Evolutionary conservation across 2,113 vertebrate genomes (phyloP), one percentile per base, ranked within the genome.

Genomic region (Cyprinodon variegatus): DNA sequence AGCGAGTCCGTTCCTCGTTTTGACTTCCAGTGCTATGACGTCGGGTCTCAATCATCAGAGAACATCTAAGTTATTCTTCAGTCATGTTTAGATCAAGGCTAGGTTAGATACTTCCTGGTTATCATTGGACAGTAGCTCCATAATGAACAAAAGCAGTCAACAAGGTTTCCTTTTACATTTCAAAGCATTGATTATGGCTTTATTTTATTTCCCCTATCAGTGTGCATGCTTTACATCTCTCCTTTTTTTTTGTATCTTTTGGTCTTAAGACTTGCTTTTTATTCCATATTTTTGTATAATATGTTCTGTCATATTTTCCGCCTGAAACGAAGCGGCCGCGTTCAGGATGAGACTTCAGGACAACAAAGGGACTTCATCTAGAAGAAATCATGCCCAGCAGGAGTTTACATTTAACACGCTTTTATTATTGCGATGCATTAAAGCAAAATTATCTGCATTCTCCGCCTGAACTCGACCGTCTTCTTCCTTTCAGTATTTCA

Each of bases 401-500:
- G 74, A 83, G 89, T 90, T 89, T 86, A 82, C 79, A 81, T 72
- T 72, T 63, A 72, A 68, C 9, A 59, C 53, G 72, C 70, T 81
- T 60, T 78, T 60, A 29, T 69, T 39, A 59, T 29, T 39, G 61
- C 39, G 36, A 40, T 2, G 29, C 66, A 9, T 45, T 4, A 50
- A 78, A 61, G 46, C 59, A 14, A 1, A 11, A 57, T 63, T 85
- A 77, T 86, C 89, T 95, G 87, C 91, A 88, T 89, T 75, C 89
- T 89, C 70, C 92, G 94, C 93, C 91, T 95, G 92, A 95, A 94
- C 94, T 95, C 96, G 96, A 96, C 96, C 95, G 97, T 96, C 95
- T 96, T 96, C 93, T 94, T 95, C 94, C 94, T 96, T 96, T 96
- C 95, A 96, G 96, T 97, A 96, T 97, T 74, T 97, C 94, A 94